Conservation (phyloP, 2,113 vertebrate genomes). For the Syngnathus floridae region DNA sequence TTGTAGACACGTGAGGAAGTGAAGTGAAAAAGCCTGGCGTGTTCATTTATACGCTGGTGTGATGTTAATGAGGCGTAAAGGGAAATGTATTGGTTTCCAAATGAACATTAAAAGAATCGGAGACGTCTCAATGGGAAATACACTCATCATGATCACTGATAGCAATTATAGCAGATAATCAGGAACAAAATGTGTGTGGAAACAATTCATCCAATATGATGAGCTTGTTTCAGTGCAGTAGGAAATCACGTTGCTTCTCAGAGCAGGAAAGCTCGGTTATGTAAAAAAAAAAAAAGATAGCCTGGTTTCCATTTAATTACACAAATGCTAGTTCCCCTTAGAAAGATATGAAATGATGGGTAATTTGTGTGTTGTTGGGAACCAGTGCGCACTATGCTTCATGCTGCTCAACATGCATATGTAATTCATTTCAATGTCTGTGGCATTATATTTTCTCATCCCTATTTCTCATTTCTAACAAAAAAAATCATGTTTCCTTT, state of each 20-base stretch:
- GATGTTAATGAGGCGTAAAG: conserved; percentile 28
- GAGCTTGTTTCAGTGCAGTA: conserved; percentile 4
- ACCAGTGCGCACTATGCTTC: background rate
- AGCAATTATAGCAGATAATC: conserved; percentile 28
- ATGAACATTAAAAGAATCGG: conserved; percentile 25
- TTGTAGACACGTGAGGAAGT: background rate
- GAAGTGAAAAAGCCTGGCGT: background rate
- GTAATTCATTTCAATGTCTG: background rate
- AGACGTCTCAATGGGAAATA: conserved; percentile 23
- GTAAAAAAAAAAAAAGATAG: conserved; percentile 1
- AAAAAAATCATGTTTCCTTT: background rate
- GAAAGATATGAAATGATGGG: conserved; percentile 35
- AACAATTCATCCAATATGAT: conserved; percentile 18
- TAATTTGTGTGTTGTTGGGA: conserved; percentile 29
- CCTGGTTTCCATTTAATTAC: conserved; percentile 38
- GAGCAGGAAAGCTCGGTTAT: conserved; percentile 15
- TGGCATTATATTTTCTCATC: background rate
- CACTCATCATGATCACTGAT: conserved; percentile 20
- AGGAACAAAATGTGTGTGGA: conserved; percentile 18
- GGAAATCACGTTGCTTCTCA: conserved; percentile 7
- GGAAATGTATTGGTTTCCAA: conserved; percentile 24
- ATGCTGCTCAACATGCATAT: too few relatives aligned
- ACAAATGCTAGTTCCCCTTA: conserved; percentile 8
- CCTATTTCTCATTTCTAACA: background rate
- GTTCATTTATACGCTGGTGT: background rate